Percentiles rank a stretch among this genome's conserved stretches.
Conservation (phyloP, 2,797 vertebrate species). For the Cetoscarus ocellatus region DNA sequence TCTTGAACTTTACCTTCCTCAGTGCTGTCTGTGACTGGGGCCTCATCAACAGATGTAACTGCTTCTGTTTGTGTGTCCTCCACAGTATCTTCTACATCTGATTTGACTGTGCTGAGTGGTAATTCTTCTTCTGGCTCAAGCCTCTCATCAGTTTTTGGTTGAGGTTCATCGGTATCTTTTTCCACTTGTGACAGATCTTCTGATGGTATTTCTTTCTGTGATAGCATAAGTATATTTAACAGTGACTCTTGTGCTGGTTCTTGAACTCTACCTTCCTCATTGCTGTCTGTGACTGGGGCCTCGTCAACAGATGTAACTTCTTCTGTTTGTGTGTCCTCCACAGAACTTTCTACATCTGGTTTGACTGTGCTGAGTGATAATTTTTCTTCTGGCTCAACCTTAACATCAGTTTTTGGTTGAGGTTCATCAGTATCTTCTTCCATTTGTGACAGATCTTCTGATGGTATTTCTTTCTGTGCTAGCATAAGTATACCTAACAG, state of each 20-base stretch:
- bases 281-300: too few relatives aligned
- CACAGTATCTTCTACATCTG: background rate
- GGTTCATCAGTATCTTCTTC: conserved; percentile 24
- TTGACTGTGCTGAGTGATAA: too few relatives aligned
- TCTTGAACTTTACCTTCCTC: too few relatives aligned
- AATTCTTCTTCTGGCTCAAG: background rate
- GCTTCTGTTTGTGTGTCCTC: too few relatives aligned
- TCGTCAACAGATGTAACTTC: too few relatives aligned
- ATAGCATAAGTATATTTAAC: background rate
- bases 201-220: conserved; percentile 3
- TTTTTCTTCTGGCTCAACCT: background rate
- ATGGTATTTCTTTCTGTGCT: background rate
- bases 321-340: too few relatives aligned
- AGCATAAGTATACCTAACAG: background rate
- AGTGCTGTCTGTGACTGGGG: too few relatives aligned
- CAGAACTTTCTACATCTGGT: too few relatives aligned
- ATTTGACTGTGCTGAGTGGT: background rate
- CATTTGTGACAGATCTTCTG: too few relatives aligned
- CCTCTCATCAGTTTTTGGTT: conserved; percentile 7
- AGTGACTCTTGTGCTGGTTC: too few relatives aligned
- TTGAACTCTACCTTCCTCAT: too few relatives aligned
- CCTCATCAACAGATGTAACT: too few relatives aligned
- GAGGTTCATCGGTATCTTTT: conserved; percentile 35
- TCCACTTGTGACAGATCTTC: conserved; percentile 5
- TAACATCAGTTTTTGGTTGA: background rate